Evolutionary conservation across 2,113 vertebrate species (phyloP), one percentile per base, ranked within the genome.

Genomic region (Cephalopholis sonnerati): DNA sequence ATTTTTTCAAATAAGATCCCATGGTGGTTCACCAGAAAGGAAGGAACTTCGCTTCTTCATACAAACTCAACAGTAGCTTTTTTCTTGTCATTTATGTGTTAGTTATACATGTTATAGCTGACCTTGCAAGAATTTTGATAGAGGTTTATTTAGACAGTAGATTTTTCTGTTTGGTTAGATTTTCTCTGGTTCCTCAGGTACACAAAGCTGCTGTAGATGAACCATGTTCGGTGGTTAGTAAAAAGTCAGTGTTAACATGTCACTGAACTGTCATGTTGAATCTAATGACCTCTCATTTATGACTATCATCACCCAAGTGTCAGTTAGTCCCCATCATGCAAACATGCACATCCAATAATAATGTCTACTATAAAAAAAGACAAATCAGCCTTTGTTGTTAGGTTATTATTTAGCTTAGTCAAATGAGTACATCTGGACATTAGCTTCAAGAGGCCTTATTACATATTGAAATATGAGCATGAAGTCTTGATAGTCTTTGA

Each of bases 181-280:
- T 51, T 74, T 71, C 54, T 75, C 58, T 71, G 53, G 70, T 71
- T 92, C 54, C 87, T 91, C 87, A 83, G 82, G 79, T 89, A 78
- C 57, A 83, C 36, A 63, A 77, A 70, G 57, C 81, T 90, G 77
- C 88, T 87, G n/a, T 46, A 77, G 79, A 22, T 66, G 51, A 41
- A 68, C 50, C 36, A 61, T 20, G 25, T 75, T 74, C 29, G 5
- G 7, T 57, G 57, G 64, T 69, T 72, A 57, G 36, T 62, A 36
- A 22, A 46, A n/a, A 7, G 13, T 50, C 6, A 24, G 17, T 73
- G 64, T 48, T 5, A 61, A 36, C 53, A 53, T 44, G 62, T 12
- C 63, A 39, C 22, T 57, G 4, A 46, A 32, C 46, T 71, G 29
- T 44, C 0, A 18, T 7, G 29, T 79, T 74, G 18, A 53, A 75